Percentiles rank a stretch among this genome's conserved stretches.
These are phyloP conservation scores for Ceraclea dissimilis DNA, from an alignment of 2,888 invertebrate species.

Conservation along the genomic window DNA sequence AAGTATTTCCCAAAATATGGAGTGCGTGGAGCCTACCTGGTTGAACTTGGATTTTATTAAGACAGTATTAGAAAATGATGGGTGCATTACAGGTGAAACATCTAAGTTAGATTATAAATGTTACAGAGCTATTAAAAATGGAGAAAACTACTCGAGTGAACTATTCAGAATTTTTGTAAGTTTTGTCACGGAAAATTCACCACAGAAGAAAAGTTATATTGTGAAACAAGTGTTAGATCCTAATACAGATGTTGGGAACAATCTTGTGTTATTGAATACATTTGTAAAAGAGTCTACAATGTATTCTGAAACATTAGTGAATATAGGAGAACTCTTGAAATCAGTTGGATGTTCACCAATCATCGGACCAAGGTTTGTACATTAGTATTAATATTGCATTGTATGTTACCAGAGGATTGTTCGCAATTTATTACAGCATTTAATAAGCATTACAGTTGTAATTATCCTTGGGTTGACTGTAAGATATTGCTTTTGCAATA, in stretches of 20 bases:
- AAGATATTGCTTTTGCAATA: too few species aligned
- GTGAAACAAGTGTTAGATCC: constrained; percentile 17
- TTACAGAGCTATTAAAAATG: constrained; percentile 13
- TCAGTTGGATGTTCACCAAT: constrained; percentile 7
- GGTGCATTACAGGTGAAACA: not conserved
- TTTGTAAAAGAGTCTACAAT: constrained; percentile 27
- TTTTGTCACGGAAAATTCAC: not conserved
- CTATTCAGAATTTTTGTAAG: constrained; percentile 14
- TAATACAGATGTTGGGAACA: constrained; percentile 22
- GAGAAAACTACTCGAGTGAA: constrained; percentile 22
- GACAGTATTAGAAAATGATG: not conserved
- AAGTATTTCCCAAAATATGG: too few species aligned
- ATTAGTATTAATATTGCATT: not conserved
- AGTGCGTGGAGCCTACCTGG: not conserved
- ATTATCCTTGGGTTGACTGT: too few species aligned
- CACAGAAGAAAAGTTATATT: constrained; percentile 15
- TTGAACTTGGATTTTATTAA: not conserved
- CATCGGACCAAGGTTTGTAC: constrained; percentile 5
- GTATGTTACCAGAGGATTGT: too few species aligned
- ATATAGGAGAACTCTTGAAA: constrained; percentile 19
- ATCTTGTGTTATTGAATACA: constrained; percentile 25
- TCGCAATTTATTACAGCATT: too few species aligned
- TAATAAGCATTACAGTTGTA: too few species aligned
- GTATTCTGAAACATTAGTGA: constrained; percentile 26
- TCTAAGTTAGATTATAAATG: not conserved